phyloP scores from a whole-genome alignment of 2,113 vertebrate species.

The Natator depressus region DNA sequence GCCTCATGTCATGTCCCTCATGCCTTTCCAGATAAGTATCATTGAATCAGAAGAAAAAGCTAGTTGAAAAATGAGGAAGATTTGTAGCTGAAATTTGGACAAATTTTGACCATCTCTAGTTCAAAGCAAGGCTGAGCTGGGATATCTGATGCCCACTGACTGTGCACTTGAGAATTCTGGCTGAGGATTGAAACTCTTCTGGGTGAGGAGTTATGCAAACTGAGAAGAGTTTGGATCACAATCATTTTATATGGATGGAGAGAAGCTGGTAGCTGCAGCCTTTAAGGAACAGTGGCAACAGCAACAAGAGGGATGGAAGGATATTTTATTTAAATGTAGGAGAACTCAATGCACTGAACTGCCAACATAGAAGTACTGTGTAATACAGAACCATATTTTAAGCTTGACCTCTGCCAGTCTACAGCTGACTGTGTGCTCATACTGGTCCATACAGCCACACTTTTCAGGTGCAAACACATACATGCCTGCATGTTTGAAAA shows the following conservation, averaged over 20 bases:
- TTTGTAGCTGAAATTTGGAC: not conserved
- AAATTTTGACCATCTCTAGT: not conserved
- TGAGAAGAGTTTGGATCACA: not conserved
- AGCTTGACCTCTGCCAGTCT: not conserved
- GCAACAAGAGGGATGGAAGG: not conserved
- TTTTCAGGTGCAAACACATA: not conserved
- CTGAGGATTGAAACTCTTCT: not conserved
- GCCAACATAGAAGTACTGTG: not conserved
- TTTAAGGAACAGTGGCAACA: not conserved
- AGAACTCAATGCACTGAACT: not conserved
- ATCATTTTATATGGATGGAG: not conserved
- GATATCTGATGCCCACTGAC: not conserved
- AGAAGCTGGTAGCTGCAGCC: not conserved
- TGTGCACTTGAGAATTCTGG: not conserved
- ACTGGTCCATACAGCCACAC: not conserved
- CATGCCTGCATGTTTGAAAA: not conserved
- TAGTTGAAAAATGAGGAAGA: not conserved
- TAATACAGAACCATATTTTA: not conserved
- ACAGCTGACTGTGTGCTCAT: not conserved
- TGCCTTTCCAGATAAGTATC: not conserved
- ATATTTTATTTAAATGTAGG: not conserved
- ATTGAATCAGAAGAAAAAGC: not conserved
- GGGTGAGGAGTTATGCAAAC: not conserved
- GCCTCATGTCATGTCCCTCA: rapidly evolving
- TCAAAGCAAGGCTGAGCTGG: not conserved